These are phyloP conservation scores for Diarsia rubi DNA, from an alignment of 2,888 invertebrate genomes.

Conservation along the genomic window DNA sequence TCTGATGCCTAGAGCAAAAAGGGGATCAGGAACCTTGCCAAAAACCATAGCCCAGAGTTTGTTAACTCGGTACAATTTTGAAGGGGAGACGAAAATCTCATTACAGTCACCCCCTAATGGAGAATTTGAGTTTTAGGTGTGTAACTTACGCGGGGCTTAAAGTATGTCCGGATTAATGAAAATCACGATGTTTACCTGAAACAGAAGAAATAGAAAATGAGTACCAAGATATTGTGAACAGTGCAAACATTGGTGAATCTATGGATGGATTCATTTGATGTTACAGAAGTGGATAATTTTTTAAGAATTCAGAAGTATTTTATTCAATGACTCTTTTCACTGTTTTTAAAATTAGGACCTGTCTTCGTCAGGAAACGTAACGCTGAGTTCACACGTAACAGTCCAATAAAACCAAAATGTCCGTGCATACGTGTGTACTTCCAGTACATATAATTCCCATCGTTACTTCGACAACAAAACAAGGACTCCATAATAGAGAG, in stretches of 20 bases:
- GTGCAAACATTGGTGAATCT: neutral
- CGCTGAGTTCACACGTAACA: conserved; percentile 29
- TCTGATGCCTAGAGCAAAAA: conserved; percentile 11
- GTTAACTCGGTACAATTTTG: conserved; percentile 48
- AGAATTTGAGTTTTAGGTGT: conserved; percentile 32
- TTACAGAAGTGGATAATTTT: neutral
- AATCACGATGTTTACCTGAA: conserved; percentile 48
- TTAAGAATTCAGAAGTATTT: neutral
- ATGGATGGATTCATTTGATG: neutral
- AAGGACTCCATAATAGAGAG: conserved; percentile 57
- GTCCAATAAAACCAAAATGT: conserved; percentile 43
- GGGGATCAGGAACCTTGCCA: conserved; percentile 27
- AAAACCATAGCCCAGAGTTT: conserved; percentile 39
- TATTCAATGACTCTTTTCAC: neutral
- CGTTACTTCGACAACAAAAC: conserved; percentile 62
- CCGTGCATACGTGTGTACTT: conserved; percentile 53
- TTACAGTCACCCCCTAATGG: conserved; percentile 40
- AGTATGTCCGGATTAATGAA: conserved; percentile 23
- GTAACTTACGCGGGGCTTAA: conserved; percentile 43
- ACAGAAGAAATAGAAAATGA: conserved; percentile 42
- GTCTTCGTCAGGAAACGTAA: conserved; percentile 1
- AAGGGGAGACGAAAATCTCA: conserved; percentile 43
- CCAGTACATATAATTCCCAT: conserved; percentile 62
- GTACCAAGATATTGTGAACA: neutral
- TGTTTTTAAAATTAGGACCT: neutral